A percentile compares a stretch with the other conserved stretches of the same genome.
Conservation (phyloP, 92 coral and sea anemone genomes). For the Virgularia gustaviana region DNA sequence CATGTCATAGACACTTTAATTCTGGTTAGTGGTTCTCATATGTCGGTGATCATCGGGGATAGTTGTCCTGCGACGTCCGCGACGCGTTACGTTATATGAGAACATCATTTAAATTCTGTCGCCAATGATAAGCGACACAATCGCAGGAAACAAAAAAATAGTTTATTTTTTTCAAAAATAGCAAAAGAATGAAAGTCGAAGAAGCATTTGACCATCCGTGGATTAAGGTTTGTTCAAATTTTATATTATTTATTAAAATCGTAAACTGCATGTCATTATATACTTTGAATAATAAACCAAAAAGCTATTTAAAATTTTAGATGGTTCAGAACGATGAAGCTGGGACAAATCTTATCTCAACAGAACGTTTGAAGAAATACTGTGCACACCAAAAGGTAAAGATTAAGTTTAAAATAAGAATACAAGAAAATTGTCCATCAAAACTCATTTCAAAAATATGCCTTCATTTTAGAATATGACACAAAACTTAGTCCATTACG, state of each 20-base stretch:
- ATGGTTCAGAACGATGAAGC: neutral
- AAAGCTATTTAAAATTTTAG: neutral
- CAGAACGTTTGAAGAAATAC: slow-evolving; percentile 15
- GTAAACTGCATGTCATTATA: no score
- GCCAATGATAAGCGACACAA: neutral
- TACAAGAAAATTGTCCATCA: neutral
- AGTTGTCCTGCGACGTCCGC: no score
- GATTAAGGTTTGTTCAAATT: slow-evolving; percentile 58
- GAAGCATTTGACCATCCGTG: slow-evolving; percentile 83
- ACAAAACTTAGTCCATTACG: no score
- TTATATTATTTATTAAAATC: no score
- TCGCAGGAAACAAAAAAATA: no score
- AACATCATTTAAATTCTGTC: neutral
- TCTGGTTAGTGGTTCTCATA: no score
- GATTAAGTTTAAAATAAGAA: neutral
- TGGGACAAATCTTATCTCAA: slow-evolving; percentile 5
- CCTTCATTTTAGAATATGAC: no score
- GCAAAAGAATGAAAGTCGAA: slow-evolving; percentile 67
- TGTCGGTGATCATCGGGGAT: no score
- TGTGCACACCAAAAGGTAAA: slow-evolving; percentile 18
- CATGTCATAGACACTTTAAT: no score
- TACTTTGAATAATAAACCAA: neutral
- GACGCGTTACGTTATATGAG: no score
- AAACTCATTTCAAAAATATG: no score
- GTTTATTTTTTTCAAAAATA: neutral